A percentile compares a stretch with the other conserved stretches of the same genome.
Evolutionary conservation across 2,888 invertebrate species (phyloP).

Genomic region (Camptogramma bilineatum): DNA sequence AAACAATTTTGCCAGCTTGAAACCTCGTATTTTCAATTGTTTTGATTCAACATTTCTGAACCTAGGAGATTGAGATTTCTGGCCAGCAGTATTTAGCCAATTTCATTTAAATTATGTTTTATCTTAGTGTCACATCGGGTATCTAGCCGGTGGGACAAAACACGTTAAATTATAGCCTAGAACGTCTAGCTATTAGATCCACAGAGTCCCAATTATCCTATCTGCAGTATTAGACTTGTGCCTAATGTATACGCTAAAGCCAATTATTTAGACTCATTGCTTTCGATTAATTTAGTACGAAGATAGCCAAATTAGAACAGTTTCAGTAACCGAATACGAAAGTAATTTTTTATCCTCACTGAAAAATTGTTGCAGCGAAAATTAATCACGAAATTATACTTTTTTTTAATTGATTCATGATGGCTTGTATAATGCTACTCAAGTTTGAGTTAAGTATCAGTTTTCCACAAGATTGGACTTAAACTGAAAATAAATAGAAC

Average conservation of each 20-base stretch:
- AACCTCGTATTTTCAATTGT: no score
- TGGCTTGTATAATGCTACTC: no score
- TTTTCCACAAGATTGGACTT: no score
- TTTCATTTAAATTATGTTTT: conserved; percentile 4
- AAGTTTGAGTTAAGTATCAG: no score
- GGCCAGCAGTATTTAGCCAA: no score
- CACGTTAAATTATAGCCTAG: conserved; percentile 13
- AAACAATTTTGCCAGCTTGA: no score
- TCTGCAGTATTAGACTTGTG: conserved; percentile 10
- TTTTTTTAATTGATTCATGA: no score
- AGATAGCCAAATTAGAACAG: background rate
- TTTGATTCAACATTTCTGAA: no score
- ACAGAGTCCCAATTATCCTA: conserved; percentile 15
- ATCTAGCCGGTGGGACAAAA: conserved; percentile 14
- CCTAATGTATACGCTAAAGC: conserved; percentile 1
- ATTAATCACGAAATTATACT: no score
- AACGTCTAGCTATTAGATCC: conserved; percentile 5
- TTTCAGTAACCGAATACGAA: background rate
- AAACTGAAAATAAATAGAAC: no score
- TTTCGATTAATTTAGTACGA: background rate
- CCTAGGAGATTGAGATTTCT: no score
- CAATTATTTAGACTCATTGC: conserved; percentile 2
- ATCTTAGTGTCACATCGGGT: conserved; percentile 10
- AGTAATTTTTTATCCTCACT: background rate
- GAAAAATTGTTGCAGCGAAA: background rate